Evolutionary conservation across 2,888 invertebrate species (phyloP).

Genomic region (Drosophila planitibia): DNA sequence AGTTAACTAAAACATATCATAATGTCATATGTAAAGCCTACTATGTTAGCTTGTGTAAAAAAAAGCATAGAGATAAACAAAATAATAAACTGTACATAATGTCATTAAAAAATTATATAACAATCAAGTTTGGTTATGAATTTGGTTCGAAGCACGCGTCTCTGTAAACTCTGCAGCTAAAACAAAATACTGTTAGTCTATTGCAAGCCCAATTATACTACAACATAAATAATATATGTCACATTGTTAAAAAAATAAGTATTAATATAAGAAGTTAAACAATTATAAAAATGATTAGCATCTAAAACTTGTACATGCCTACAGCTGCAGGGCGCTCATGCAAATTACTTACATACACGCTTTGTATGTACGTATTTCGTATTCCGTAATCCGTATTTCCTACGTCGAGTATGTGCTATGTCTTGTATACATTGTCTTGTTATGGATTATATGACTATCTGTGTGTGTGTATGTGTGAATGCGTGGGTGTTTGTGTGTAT

Average conservation of each 20-base stretch:
- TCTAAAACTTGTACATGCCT: constrained; percentile 77
- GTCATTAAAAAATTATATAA: constrained; percentile 79
- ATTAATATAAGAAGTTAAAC: constrained; percentile 37
- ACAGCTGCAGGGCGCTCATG: constrained; percentile 61
- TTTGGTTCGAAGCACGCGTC: constrained; percentile 76
- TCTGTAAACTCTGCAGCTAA: constrained; percentile 47
- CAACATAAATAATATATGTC: constrained; percentile 62
- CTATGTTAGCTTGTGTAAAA: constrained; percentile 45
- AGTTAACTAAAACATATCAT: constrained; percentile 62
- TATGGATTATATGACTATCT: constrained; percentile 77
- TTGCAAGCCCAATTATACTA: constrained; percentile 76
- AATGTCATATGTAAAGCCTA: constrained; percentile 65
- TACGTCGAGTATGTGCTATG: constrained; percentile 77
- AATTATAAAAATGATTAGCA: constrained; percentile 70
- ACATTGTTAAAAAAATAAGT: constrained; percentile 62
- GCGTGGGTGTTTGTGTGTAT: constrained; percentile 38
- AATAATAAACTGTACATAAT: constrained; percentile 73
- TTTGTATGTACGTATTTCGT: constrained; percentile 26
- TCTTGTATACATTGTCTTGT: constrained; percentile 81
- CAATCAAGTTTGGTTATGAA: constrained; percentile 77
- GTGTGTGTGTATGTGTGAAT: constrained; percentile 36
- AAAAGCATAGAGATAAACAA: constrained; percentile 48
- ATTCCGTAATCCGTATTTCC: constrained; percentile 48
- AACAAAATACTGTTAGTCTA: constrained; percentile 81
- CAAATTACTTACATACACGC: constrained; percentile 54